Base-by-base conservation (phyloP, 2,113 vertebrate species). In the Smithornis capensis region DNA sequence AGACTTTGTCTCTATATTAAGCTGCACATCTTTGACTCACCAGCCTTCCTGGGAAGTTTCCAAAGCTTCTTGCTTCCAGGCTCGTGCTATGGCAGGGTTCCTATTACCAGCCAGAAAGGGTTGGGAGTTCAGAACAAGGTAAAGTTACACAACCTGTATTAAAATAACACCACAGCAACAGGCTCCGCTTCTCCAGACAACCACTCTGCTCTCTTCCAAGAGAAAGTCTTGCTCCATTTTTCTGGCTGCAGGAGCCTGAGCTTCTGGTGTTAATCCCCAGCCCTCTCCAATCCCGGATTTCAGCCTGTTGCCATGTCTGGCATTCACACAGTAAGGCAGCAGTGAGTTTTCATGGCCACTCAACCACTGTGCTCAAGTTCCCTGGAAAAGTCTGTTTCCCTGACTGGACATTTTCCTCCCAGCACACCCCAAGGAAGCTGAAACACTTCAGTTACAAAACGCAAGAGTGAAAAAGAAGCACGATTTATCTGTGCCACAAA, bases 91-190 rank as follows among this genome's bases (percentile, higher is more conserved):
- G 64, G 80, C 87, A 87, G 37, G n/a, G 0, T 33, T 92, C 83
- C 63, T 87, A 11, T 49, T 65, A 28, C 81, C 33, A 33, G 17
- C 49, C 76, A 84, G 73, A 31, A 65, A 69, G 70, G 40, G 69
- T 50, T 29, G 35, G 59, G 59, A 83, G 92, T 76, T 84, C 27
- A 85, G 78, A 60, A 25, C 37, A 37, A 68, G 70, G 70, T 92
- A 78, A 80, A 79, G 59, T 88, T 83, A 85, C 40, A 88, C 67
- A 93, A 57, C 47, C 44, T 76, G 27, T 23, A 19, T 73, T 71
- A 79, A 93, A 92, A 70, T 79, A 94, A 83, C 68, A 53, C 28
- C 63, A 10, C 28, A 49, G 82, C 82, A 86, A 16, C 8, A 38
- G 78, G 68, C 25, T 90, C 83, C 53, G 8, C 22, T 27, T 44